Base-by-base conservation (phyloP, 1,140 invertebrate genomes). In the Trichomalopsis sarcophagae region DNA sequence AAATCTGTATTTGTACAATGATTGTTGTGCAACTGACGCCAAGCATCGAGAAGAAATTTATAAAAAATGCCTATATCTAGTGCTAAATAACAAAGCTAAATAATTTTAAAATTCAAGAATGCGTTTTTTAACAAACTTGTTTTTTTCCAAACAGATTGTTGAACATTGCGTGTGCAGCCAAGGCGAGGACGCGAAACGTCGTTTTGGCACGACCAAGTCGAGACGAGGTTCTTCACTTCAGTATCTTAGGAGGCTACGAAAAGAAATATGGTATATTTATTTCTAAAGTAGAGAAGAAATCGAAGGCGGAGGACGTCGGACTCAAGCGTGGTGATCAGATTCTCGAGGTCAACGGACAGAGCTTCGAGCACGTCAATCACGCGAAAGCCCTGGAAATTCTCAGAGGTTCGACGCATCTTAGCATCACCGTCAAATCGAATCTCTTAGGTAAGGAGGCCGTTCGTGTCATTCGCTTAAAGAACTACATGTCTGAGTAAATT, bases 391-490 rank as follows among this genome's bases (percentile, higher is more conserved):
- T 99, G 87, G 99, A 99, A 92, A 96, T 99, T 80, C 95, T 99
- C 1, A 95, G 96, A 84, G 97, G 97, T 69, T 98, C 98, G 33
- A 99, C 98, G 79, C 99, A 99, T 94, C 94, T 99, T 68, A 98
- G 97, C 91, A 97, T 99, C 87, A 98, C 97, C 68, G 98, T 99
- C 21, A 99, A 99, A 94, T 99, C 98, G 88, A 99, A 99, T 95
- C 95, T 99, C 86, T 94, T 99, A 86, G 94, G 94, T 95, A 89
- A 89, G 90, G 87, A 80, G 55, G 21, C 23, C 13, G n/a, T 47
- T 76, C 2, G 4, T 21, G 33, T 74, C 27, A 44, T 33, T 36
- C 36, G 17, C 84, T 76, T 30, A 81, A 77, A 10, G 17, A 76
- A 2, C 2, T 75, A 40, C 9, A 47, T n/a, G 74, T 9, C 36